A percentile compares a stretch with the other conserved stretches of the same genome.
These are phyloP conservation scores for Gymnogyps californianus DNA, from an alignment of 2,113 vertebrate species.

Conservation along the genomic window DNA sequence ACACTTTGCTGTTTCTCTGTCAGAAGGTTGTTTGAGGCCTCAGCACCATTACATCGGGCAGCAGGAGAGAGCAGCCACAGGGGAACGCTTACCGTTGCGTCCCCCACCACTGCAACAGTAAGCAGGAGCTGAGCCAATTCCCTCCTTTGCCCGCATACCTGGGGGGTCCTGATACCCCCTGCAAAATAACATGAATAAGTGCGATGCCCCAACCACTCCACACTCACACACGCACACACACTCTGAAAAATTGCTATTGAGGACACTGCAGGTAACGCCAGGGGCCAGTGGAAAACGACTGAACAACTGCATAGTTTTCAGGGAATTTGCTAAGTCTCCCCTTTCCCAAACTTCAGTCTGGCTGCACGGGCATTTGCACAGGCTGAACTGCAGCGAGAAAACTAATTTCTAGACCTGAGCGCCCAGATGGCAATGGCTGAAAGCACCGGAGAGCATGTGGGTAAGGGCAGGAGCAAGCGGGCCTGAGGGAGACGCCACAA, in stretches of 20 bases:
- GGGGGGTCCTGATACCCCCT: background rate
- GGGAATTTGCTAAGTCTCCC: background rate
- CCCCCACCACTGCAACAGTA: background rate
- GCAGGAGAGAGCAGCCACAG: background rate
- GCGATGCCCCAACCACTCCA: background rate
- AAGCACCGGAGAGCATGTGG: fast-evolving
- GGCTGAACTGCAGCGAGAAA: background rate
- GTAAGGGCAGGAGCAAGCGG: fast-evolving
- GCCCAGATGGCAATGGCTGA: fast-evolving
- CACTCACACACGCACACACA: background rate
- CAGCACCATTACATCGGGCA: background rate
- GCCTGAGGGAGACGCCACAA: fast-evolving
- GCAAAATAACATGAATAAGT: background rate
- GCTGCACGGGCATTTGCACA: background rate
- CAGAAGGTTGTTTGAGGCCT: background rate
- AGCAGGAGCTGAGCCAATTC: background rate
- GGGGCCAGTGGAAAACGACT: background rate
- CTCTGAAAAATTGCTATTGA: background rate
- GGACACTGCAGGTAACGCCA: background rate
- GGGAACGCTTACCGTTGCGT: background rate
- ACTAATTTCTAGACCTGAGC: background rate
- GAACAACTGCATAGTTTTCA: background rate
- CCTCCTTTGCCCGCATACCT: background rate
- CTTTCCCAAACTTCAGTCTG: background rate
- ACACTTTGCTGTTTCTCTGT: background rate